Evolutionary conservation across 37 sponge, comb jelly and placozoan species (phyloP), one percentile per base, ranked within the genome.

Genomic region (Agelas oroides): DNA sequence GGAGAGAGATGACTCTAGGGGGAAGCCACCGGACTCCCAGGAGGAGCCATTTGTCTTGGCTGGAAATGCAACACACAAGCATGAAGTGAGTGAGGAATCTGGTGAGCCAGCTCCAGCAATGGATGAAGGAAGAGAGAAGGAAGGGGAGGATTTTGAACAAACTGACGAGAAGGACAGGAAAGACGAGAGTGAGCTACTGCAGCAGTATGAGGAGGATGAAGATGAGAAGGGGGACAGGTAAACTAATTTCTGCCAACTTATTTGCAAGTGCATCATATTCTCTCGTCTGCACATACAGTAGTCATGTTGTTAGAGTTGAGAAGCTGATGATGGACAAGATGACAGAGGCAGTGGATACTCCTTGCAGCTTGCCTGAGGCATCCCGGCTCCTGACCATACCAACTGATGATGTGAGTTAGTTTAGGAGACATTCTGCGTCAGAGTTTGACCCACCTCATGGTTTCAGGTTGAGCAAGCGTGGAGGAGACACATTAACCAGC

Each of bases 391-490:
- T 84, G 35, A 66, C 65, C 75, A 55, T 75, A 23, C 32, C 75
- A 46, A 55, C 31, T 6, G 84, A 84, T 65, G 78, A 77, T 71
- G 86, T 85, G 30, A 32, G 81, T n/a, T 6, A 61, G n/a, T n/a
- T n/a, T n/a, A n/a, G n/a, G n/a, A 30, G 12, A 30, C 3, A 19
- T 20, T 6, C 69, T 17, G 13, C 15, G 11, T 68, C 34, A 30
- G 11, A 15, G 36, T 37, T 28, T 68, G 8, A 20, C 15, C 69
- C 31, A 8, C 11, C 31, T 37, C 69, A 15, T 68, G 27, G 63
- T 14, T 62, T 19, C 57, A 89, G 89, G 59, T 89, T 65, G 90
- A 85, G 38, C 83, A 82, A 32, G 37, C 57, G 70, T 94, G 95
- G 95, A 33, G 72, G 14, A 72, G 66, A 14, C 95, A 94, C 84